Base-by-base conservation (phyloP, 2,888 invertebrate genomes). In the Dastarcus helophoroides region DNA sequence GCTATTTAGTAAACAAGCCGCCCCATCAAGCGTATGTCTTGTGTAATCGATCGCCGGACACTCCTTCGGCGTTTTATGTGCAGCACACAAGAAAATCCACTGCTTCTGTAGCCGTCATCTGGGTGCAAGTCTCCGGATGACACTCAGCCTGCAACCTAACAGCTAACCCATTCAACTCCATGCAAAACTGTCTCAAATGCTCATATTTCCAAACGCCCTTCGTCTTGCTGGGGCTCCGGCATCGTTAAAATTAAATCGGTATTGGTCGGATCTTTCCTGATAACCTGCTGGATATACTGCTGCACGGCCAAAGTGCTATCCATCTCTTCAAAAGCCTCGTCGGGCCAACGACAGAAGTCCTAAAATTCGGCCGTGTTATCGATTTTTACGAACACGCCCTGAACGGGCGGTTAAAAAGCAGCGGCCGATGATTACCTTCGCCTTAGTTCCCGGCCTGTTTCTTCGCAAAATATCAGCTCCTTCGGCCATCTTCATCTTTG, bases 71-170 rank as follows among this genome's bases (percentile, higher is more conserved):
- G 97, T 97, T 71, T 98, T 98, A 62, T 98, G 98, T 22, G 98
- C 97, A 35, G 98, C 98, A 70, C 98, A 98, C 31, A 99, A 68
- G 63, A 98, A 98, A 63, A 99, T 98, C 98, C 98, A 99, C 56
- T 98, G 97, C n/a, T 63, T 98, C 97, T 14, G 98, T 98, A 15
- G 98, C 98, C 24, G 97, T 98, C 98, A 98, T 99, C 66, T 99
- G 97, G 37, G 86, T 90, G 62, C 98, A 98, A 12, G 85, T 90
- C 52, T 91, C 88, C 21, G 97, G 94, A 54, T 89, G 85, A 61
- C 98, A 98, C 62, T 97, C 95, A 42, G 78, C 79, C 68, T 97
- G 97, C 41, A 98, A 68, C 54, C 88, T 76, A 1, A 98, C 95
- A 26, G 97, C 95, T 46, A 99, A 65, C n/a, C 94, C 95, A 67